Base-by-base conservation (phyloP, 2,888 invertebrate species). In the Drosophila putrida region DNA sequence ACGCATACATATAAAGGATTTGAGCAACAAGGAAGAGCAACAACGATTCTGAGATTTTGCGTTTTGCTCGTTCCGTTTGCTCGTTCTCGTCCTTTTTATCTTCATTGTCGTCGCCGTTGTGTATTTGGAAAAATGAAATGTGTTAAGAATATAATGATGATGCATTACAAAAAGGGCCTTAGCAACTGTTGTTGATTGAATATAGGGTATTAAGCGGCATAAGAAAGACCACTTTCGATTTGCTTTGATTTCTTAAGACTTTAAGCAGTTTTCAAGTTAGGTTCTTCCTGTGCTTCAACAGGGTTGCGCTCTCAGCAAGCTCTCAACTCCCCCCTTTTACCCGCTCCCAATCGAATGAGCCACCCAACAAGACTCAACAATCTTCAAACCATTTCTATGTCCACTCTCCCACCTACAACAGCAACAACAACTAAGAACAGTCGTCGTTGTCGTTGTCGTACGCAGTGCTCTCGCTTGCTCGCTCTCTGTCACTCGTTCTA, bases 361-460 rank as follows among this genome's bases (percentile, higher is more conserved):
- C 38, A 9, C 35, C 50, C 53, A 60, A 70, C 67, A 68, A 61
- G 60, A 20, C 20, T 3, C 20, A 20, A 2, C 20, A 20, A 66
- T 78, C 75, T 78, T 59, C 75, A 78, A 65, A 72, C 75, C 78
- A 75, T 63, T 55, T 75, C 77, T 77, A 77, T 76, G 73, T 20
- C 20, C 25, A 15, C 33, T 33, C 13, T 20, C 20, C 38, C 36
- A 54, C 28, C 38, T 61, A 47, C 71, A 55, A 20, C 20, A 20
- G 2, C 20, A 20, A 38, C 46, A 20, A 38, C 46, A 62, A 54
- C 58, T 44, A 58, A 13, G 47, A 38, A 35, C 27, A 58, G 46
- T 43, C 43, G 51, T 39, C 43, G 58, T 54, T 28, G 57, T 69
- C 59, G 55, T 39, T 57, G 72, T 70, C 58, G 64, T 31, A 38